Conservation (phyloP, 1,140 invertebrate species). For the Conus betulinus region DNA sequence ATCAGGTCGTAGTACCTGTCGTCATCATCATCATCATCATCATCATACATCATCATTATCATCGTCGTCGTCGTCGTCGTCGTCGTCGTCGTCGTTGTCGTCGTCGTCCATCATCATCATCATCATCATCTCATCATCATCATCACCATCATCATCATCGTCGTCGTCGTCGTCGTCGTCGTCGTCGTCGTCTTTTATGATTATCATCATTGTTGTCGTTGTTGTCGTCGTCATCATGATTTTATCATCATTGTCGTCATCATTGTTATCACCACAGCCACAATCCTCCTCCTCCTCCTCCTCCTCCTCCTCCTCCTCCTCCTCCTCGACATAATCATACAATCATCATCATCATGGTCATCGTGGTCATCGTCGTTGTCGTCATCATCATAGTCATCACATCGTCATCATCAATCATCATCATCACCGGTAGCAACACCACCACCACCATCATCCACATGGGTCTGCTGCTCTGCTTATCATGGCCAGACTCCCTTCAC, state of each 20-base stretch:
- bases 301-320: too few species aligned
- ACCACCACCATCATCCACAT: background rate
- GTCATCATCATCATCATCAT: background rate
- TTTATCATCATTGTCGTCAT: background rate
- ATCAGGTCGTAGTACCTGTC: conserved; percentile 32
- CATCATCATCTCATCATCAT: background rate
- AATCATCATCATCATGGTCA: background rate
- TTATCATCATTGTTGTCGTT: background rate
- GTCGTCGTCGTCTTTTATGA: background rate
- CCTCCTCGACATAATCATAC: background rate
- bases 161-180: too few species aligned
- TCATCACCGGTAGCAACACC: too few species aligned
- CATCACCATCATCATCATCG: background rate
- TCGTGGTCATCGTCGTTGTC: too few species aligned
- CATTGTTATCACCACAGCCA: background rate
- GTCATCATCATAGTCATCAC: too few species aligned
- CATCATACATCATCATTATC: background rate
- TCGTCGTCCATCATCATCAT: background rate
- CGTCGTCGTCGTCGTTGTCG: background rate
- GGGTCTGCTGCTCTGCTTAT: background rate
- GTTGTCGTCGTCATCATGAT: background rate
- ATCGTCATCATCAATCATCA: too few species aligned
- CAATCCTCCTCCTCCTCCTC: too few species aligned
- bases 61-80: background rate
- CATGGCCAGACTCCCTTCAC: too few species aligned